Percentiles rank a stretch among this genome's conserved stretches.
phyloP scores from a whole-genome alignment of 2,888 invertebrate genomes.

The Melolontha melolontha region DNA sequence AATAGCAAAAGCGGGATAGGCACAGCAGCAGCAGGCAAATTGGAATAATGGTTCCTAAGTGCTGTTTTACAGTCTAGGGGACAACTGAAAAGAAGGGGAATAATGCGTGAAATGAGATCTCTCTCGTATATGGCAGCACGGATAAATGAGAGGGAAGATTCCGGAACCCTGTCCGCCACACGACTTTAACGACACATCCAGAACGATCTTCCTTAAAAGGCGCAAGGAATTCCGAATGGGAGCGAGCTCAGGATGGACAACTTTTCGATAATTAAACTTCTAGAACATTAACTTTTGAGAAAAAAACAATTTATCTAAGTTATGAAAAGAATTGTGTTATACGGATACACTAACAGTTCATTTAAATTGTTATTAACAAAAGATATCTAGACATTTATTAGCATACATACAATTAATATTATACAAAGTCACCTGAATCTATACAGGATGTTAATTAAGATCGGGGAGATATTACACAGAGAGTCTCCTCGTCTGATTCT shows the following conservation, averaged over 20 bases:
- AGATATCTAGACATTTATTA: too few relatives aligned
- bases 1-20: constrained; percentile 31
- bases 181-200: constrained; percentile 36
- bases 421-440: too few relatives aligned
- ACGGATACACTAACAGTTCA: background rate
- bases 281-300: constrained; percentile 17
- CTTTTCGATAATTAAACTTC: constrained; percentile 36
- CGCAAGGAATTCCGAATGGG: constrained; percentile 26
- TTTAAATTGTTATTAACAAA: constrained; percentile 2
- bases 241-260: constrained; percentile 14
- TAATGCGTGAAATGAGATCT: constrained; percentile 39
- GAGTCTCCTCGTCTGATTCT: too few relatives aligned
- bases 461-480: too few relatives aligned
- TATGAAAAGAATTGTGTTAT: background rate
- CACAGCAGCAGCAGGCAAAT: constrained; percentile 43
- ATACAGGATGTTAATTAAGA: too few relatives aligned
- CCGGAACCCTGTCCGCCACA: constrained; percentile 31
- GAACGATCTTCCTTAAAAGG: constrained; percentile 29
- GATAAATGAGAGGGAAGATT: constrained; percentile 38
- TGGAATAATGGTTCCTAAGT: constrained; percentile 49
- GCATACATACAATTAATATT: too few relatives aligned
- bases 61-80: constrained; percentile 46
- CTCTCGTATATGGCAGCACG: constrained; percentile 30
- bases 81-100: constrained; percentile 37
- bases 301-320: constrained; percentile 32